Percentiles rank a stretch among this genome's conserved stretches.
Conservation (phyloP, 2,888 invertebrate species). For the Eristalis tenax region DNA sequence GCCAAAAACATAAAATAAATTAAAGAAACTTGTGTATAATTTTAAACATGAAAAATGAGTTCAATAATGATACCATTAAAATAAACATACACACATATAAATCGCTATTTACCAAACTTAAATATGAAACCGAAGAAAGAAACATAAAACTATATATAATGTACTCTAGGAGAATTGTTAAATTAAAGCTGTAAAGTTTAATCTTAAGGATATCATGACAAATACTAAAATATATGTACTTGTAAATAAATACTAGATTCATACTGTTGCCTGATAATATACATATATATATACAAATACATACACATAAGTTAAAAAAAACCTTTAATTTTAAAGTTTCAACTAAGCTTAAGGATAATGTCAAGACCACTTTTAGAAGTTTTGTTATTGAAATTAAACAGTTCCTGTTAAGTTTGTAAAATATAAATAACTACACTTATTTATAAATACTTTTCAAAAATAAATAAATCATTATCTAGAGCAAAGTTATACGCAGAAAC, state of each 20-base stretch:
- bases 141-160: not conserved
- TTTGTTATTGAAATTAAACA: conserved; percentile 13
- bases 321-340: not conserved
- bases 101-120: conserved; percentile 24
- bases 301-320: not conserved
- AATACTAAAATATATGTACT: conserved; percentile 58
- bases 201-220: conserved; percentile 56
- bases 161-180: conserved; percentile 28
- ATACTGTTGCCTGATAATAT: conserved; percentile 63
- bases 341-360: conserved; percentile 6
- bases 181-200: conserved; percentile 50
- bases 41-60: conserved; percentile 50
- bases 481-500: conserved; percentile 32
- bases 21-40: conserved; percentile 46
- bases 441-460: conserved; percentile 13
- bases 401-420: conserved; percentile 59
- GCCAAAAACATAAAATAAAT: conserved; percentile 42
- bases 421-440: conserved; percentile 13
- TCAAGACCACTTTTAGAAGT: conserved; percentile 1
- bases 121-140: not conserved
- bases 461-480: conserved; percentile 7
- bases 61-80: conserved; percentile 32
- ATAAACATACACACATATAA: conserved; percentile 6
- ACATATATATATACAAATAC: conserved; percentile 36
- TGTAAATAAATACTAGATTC: conserved; percentile 62